Percentiles rank a stretch among this genome's conserved stretches.
These are phyloP conservation scores for Drosophila insularis DNA, from an alignment of 1,140 invertebrate species.

Conservation along the genomic window DNA sequence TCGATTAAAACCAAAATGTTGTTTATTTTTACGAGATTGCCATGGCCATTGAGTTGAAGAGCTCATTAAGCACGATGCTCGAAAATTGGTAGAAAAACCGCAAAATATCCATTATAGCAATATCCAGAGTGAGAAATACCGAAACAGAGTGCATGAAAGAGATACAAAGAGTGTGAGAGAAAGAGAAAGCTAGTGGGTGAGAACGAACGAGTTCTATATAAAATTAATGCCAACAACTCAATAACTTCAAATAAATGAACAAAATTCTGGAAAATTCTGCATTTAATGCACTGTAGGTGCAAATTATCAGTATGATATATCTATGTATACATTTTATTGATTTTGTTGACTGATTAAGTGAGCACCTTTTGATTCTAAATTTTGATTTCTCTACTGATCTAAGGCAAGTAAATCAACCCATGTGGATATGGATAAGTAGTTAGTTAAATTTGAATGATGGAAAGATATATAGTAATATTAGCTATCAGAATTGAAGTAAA, in stretches of 20 bases:
- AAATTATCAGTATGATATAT: no score
- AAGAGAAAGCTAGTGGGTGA: background rate
- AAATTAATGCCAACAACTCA: constrained; percentile 55
- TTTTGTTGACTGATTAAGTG: no score
- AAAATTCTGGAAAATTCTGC: constrained; percentile 14
- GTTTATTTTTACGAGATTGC: constrained; percentile 51
- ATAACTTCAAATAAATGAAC: constrained; percentile 52
- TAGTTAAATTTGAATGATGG: no score
- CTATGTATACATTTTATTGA: no score
- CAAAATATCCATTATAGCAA: constrained; percentile 38
- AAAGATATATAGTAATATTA: no score
- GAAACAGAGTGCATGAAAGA: background rate
- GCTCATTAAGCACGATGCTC: constrained; percentile 40
- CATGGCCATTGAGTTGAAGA: constrained; percentile 28
- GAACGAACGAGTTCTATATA: constrained; percentile 16
- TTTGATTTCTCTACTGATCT: background rate
- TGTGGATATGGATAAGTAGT: no score
- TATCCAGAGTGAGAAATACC: background rate
- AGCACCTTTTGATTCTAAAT: no score
- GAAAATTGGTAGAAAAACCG: constrained; percentile 33
- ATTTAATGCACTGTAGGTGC: constrained; percentile 31
- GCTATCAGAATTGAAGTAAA: no score
- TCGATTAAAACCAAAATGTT: constrained; percentile 39
- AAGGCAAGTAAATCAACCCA: no score
- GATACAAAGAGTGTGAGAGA: background rate